Evolutionary conservation across 2,797 vertebrate genomes (phyloP).

Genomic region (Neosilurus hyrtlii): DNA sequence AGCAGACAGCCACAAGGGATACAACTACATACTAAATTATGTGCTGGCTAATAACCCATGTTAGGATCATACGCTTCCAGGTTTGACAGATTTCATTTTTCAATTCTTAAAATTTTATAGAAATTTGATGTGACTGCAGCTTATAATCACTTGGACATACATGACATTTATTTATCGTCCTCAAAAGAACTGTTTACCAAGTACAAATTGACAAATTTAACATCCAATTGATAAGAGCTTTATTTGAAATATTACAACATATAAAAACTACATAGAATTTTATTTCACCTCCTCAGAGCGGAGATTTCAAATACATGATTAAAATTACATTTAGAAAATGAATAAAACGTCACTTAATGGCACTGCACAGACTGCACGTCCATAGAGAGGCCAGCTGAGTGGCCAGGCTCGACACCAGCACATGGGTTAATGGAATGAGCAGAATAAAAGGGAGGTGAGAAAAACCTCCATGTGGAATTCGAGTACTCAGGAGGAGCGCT

Average conservation of each 20-base stretch:
- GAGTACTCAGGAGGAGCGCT: constrained; percentile 45
- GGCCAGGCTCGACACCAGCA: constrained; percentile 62
- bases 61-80: no score
- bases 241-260: constrained; percentile 98
- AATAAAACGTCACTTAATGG: constrained; percentile 68
- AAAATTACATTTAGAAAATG: constrained; percentile 82
- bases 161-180: no score
- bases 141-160: no score
- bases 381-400: constrained; percentile 59
- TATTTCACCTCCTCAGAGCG: constrained; percentile 74
- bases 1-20: no score
- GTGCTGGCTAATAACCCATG: no score
- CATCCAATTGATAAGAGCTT: constrained; percentile 79
- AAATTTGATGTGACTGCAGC: no score
- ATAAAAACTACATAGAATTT: constrained; percentile 98
- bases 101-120: no score
- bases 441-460: constrained; percentile 47
- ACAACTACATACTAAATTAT: no score
- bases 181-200: background rate
- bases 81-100: no score
- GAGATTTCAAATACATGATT: constrained; percentile 76
- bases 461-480: constrained; percentile 36
- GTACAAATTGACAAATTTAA: background rate
- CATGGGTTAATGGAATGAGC: constrained; percentile 64
- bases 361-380: constrained; percentile 68